Evolutionary conservation across 2,797 vertebrate species (phyloP), one percentile per base, ranked within the genome.

Genomic region (Sebastes itinus): DNA sequence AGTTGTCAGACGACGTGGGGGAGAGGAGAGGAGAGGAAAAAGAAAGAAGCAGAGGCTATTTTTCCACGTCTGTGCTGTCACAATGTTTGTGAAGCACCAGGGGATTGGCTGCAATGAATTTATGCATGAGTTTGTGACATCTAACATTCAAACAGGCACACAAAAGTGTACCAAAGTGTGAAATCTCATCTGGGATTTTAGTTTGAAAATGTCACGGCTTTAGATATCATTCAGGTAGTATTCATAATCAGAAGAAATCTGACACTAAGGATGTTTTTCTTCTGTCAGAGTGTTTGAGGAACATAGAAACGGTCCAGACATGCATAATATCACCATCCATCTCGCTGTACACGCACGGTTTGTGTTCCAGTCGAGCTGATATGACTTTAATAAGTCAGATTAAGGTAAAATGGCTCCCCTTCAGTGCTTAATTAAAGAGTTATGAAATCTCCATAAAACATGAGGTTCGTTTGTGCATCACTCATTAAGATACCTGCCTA

Each of bases 181-280:
- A 35, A 56, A 28, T 38, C 23, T 38, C 58, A 55, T 6, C 62
- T 16, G 55, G 72, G 81, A 69, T 7, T 62, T 65, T 55, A 18
- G 28, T 55, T 78, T n/a, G 35, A 63, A 91, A 92, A 92, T 90
- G 80, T 80, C 85, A 87, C 54, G 52, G 67, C 84, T 85, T 49
- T 38, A 23, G 33, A 83, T 83, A 70, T 79, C 28, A 79, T 78
- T 71, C 55, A 63, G 60, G 68, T 52, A 1, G 16, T 55, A 63
- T 80, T 79, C 52, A 66, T 71, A 55, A 82, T 75, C 42, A 52
- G 20, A 60, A 62, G 10, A 58, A 66, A 79, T 76, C 18, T 66
- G 64, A 46, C 18, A 52, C 18, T n/a, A 9, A 52, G 46, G 46
- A n/a, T 9, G 46, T 10, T 52, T 52, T 52, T 52, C 46, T 52